These are phyloP conservation scores for Apoda limacodes DNA, from an alignment of 2,888 invertebrate species.

Conservation along the genomic window DNA sequence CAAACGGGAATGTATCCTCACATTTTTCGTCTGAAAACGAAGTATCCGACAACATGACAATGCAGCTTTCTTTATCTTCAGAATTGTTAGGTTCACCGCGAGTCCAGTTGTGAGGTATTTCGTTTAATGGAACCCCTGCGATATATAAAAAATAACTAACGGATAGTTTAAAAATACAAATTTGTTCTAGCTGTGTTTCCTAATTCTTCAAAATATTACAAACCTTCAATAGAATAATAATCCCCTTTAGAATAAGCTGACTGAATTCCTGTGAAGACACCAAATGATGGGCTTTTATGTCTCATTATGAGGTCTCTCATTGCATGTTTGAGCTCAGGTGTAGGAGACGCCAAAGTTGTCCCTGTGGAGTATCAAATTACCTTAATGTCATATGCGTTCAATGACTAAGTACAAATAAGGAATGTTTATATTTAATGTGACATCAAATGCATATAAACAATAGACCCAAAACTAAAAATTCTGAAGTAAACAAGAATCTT, in stretches of 20 bases:
- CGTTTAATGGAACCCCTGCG: conserved; percentile 15
- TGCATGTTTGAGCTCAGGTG: conserved; percentile 9
- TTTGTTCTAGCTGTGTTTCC: background rate
- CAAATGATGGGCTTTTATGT: too few relatives aligned
- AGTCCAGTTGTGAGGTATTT: conserved; percentile 16
- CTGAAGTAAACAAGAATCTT: background rate
- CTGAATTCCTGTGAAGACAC: conserved; percentile 11
- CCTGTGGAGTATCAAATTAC: too few relatives aligned
- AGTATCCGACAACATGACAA: conserved; percentile 18
- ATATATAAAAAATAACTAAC: background rate
- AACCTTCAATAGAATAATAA: conserved; percentile 13
- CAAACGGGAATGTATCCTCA: conserved; percentile 23
- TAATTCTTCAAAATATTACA: background rate
- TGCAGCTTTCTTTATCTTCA: conserved; percentile 13
- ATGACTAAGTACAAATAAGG: too few relatives aligned
- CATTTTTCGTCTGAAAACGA: conserved; percentile 25
- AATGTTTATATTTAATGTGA: too few relatives aligned
- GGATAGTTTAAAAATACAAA: background rate
- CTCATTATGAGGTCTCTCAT: conserved; percentile 16
- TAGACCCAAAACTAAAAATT: too few relatives aligned
- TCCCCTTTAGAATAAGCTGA: conserved; percentile 15
- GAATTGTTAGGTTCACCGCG: conserved; percentile 16
- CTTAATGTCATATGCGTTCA: too few relatives aligned
- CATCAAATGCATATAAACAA: too few relatives aligned
- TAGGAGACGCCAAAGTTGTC: conserved; percentile 22